Base-by-base conservation (phyloP, 92 coral and sea anemone species). In the Siderastrea radians region DNA sequence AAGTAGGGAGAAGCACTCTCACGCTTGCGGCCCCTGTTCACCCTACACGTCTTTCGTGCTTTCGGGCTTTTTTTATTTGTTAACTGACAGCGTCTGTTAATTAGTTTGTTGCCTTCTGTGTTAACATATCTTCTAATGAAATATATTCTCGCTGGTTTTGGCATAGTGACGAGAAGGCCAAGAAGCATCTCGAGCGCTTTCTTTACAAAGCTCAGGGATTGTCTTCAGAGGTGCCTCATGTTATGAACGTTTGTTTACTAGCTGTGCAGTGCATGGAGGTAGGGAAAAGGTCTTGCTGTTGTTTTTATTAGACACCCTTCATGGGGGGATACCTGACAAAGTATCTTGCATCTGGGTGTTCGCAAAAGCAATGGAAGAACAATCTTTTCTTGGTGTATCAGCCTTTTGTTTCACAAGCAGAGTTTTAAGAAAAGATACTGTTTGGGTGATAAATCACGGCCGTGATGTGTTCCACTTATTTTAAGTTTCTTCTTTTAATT, bases 221-320 rank as follows among this genome's bases (percentile, higher is more conserved):
- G 26, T 86, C 93, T 3, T 84, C 92, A 38, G 85, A 89, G 55
- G 73, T 68, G 74, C 85, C 91, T 52, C 98, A 96, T 74, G 83
- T 96, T 49, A 26, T 90, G 51, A 91, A 92, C 82, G 98, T 96
- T 75, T 93, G 96, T 60, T 81, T 90, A 14, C 89, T 96, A 53
- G 86, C 90, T 68, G 96, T 94, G 72, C 96, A 96, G 84, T 96
- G 98, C 75, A 96, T 94, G 87, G 98, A 96, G 98, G 98, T 96
- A 86, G 49, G 87, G 10, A 26, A 52, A 5, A 52, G 5, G 5
- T 7, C 5, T 52, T 5, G 55, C 6, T 5, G 8, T 0, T 52
- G 8, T 52, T 52, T 5, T 5, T 7, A 52, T 52, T 52, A 52
- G 66, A n/a, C 16, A 61, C 6, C n/a, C 13, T 61, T 19, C 66